Conservation (phyloP, 2,888 invertebrate species). For the Leucozona laternaria region DNA sequence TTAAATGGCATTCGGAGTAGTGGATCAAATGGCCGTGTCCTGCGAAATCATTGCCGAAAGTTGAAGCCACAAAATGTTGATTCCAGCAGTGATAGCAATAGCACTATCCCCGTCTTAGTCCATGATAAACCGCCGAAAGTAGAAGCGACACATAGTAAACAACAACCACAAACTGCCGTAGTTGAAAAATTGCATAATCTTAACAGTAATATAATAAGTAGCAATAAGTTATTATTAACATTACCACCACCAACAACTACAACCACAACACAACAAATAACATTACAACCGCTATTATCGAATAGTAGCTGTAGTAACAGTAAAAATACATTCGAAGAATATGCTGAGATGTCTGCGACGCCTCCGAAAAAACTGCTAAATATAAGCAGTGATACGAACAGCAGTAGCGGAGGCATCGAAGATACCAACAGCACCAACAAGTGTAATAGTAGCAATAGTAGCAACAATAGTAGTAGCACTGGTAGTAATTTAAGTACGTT, state of each 20-base stretch:
- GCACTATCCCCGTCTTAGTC: constrained; percentile 50
- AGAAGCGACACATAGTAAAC: constrained; percentile 76
- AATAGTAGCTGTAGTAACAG: constrained; percentile 47
- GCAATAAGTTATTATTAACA: constrained; percentile 69
- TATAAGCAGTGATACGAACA: constrained; percentile 47
- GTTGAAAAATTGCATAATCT: constrained; percentile 72
- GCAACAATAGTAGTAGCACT: constrained; percentile 76
- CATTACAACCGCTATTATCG: constrained; percentile 52
- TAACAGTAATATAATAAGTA: constrained; percentile 71
- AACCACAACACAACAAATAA: constrained; percentile 53
- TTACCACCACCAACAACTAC: constrained; percentile 57
- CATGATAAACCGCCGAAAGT: constrained; percentile 78
- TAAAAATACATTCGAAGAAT: constrained; percentile 57
- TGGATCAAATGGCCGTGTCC: constrained; percentile 72
- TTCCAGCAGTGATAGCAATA: constrained; percentile 75
- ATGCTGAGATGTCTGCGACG: constrained; percentile 60
- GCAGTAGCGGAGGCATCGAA: constrained; percentile 63
- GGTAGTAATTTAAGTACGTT: constrained; percentile 78
- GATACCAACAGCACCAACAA: constrained; percentile 72
- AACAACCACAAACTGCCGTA: constrained; percentile 74
- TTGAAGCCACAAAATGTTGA: constrained; percentile 46
- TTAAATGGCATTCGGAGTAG: constrained; percentile 36
- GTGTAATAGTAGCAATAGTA: constrained; percentile 77
- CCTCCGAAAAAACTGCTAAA: constrained; percentile 48
- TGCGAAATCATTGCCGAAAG: constrained; percentile 77